Percentiles rank a stretch among this genome's conserved stretches.
Conservation (phyloP, 2,797 vertebrate species). For the Aplochiton taeniatus region DNA sequence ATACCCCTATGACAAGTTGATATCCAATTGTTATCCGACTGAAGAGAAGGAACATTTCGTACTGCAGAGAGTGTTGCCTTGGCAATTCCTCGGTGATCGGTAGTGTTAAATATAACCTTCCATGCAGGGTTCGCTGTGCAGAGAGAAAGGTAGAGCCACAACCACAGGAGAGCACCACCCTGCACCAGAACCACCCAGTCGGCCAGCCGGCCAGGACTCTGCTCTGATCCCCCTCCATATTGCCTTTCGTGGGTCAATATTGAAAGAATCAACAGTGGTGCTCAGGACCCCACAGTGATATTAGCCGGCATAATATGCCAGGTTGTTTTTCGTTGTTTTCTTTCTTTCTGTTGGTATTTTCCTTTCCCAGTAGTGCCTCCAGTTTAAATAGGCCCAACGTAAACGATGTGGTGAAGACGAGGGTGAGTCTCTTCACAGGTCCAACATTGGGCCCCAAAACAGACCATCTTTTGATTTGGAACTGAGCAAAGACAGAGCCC, state of each 20-base stretch:
- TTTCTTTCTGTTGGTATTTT: constrained; percentile 46
- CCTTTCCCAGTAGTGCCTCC: constrained; percentile 44
- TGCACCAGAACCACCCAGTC: constrained; percentile 23
- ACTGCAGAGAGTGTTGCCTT: too few relatives aligned
- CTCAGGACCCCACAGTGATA: constrained; percentile 30
- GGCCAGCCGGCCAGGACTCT: not conserved
- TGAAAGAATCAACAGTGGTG: constrained; percentile 48
- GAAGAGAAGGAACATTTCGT: too few relatives aligned
- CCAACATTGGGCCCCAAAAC: constrained; percentile 20
- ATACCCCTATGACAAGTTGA: too few relatives aligned
- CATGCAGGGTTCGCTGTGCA: too few relatives aligned
- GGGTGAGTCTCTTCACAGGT: constrained; percentile 19
- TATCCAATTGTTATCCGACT: too few relatives aligned
- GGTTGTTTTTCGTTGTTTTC: constrained; percentile 43
- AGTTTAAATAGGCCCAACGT: constrained; percentile 24
- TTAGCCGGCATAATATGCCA: constrained; percentile 42
- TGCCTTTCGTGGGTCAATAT: constrained; percentile 48
- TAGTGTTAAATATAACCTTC: too few relatives aligned
- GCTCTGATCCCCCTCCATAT: constrained; percentile 38
- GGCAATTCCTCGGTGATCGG: too few relatives aligned
- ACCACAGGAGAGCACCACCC: constrained; percentile 1
- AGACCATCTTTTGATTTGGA: constrained; percentile 30
- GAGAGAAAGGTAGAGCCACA: not conserved
- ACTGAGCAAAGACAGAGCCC: constrained; percentile 10
- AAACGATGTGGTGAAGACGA: constrained; percentile 21